A percentile compares a stretch with the other conserved stretches of the same genome.
Conservation (phyloP, 2,113 vertebrate species). For the Alethe diademata region DNA sequence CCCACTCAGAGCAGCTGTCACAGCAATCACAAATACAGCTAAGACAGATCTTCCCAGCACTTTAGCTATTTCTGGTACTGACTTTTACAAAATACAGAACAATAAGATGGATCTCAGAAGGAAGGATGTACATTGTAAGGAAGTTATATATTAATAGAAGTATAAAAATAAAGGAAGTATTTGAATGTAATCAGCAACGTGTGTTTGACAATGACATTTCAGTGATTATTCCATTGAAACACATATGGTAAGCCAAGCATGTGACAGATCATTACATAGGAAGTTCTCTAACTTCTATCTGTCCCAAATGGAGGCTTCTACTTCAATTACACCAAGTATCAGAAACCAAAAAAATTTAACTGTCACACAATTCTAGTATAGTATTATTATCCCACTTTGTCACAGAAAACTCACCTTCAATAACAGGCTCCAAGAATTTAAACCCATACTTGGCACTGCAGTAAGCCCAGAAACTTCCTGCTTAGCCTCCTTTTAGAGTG, state of each 20-base stretch:
- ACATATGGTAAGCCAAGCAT: background rate
- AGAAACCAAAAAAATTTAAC: background rate
- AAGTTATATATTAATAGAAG: background rate
- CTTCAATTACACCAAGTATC: background rate
- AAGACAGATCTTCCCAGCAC: background rate
- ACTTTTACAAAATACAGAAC: background rate
- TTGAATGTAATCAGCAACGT: background rate
- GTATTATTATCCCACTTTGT: background rate
- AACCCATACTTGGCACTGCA: background rate
- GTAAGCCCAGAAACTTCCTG: background rate
- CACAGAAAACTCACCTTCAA: background rate
- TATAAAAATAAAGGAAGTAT: background rate
- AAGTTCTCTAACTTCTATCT: background rate
- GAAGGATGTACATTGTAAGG: background rate
- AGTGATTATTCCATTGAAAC: background rate
- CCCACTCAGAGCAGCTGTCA: background rate
- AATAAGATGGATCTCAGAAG: rapidly evolving
- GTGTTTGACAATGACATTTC: background rate
- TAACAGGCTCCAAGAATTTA: background rate
- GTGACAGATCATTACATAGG: rapidly evolving
- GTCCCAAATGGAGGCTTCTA: background rate
- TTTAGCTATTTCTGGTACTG: background rate
- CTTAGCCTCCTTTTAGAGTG: background rate
- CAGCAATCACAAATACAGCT: background rate
- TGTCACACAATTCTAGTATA: background rate